Evolutionary conservation across 2,888 invertebrate genomes (phyloP).

Genomic region (Temnothorax unifasciatus): DNA sequence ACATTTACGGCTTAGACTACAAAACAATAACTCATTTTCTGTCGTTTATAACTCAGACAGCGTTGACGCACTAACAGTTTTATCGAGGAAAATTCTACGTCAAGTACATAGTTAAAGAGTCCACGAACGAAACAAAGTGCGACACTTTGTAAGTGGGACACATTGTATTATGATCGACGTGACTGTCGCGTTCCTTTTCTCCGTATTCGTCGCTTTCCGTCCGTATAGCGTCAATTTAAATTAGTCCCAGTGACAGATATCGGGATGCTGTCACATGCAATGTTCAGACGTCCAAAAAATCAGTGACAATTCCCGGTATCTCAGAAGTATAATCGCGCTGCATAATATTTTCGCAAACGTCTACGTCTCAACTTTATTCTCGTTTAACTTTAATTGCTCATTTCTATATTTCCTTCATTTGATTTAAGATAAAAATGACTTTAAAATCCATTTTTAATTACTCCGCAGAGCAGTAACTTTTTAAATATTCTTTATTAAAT

Average conservation of each 20-base stretch:
- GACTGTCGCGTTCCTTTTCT: slow-evolving; percentile 18
- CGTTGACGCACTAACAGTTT: not conserved
- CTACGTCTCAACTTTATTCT: not conserved
- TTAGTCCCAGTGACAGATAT: slow-evolving; percentile 16
- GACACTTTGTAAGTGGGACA: slow-evolving; percentile 5
- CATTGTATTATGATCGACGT: slow-evolving; percentile 38
- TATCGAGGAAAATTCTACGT: not conserved
- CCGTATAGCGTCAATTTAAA: slow-evolving; percentile 42
- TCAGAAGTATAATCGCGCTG: not conserved
- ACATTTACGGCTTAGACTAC: not conserved
- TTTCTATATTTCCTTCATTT: not conserved
- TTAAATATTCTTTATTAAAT: not conserved
- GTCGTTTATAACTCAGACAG: slow-evolving; percentile 10
- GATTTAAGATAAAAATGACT: not conserved
- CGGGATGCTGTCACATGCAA: slow-evolving; percentile 23
- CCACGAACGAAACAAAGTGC: not conserved
- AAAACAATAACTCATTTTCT: slow-evolving; percentile 8
- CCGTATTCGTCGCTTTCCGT: slow-evolving; percentile 16
- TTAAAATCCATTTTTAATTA: not conserved
- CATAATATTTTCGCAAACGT: not conserved
- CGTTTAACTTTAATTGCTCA: not conserved
- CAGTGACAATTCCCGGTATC: slow-evolving; percentile 18
- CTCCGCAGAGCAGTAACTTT: not conserved
- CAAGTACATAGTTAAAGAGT: not conserved
- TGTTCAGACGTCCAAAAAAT: slow-evolving; percentile 20